Percentiles rank a stretch among this genome's conserved stretches.
Conservation (phyloP, 2,888 invertebrate genomes). For the Nephrocerus scutellatus region DNA sequence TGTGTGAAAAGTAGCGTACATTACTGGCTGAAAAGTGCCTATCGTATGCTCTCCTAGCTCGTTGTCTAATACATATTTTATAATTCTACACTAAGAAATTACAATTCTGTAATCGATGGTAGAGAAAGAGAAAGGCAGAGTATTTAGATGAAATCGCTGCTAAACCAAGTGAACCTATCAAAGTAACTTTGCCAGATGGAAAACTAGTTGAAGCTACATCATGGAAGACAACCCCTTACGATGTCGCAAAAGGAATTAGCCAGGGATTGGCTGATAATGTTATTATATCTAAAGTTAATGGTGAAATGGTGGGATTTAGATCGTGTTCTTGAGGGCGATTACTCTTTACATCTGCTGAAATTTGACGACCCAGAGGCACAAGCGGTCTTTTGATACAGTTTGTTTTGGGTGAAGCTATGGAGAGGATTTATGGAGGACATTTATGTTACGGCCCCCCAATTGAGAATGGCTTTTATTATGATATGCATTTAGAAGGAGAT, state of each 20-base stretch:
- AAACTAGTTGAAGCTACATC: constrained; percentile 78
- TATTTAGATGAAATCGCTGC: constrained; percentile 69
- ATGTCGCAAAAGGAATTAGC: constrained; percentile 86
- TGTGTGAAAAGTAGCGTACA: no score
- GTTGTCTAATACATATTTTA: no score
- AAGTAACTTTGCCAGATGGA: constrained; percentile 89
- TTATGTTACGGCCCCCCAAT: constrained; percentile 99
- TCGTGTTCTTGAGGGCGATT: constrained; percentile 80
- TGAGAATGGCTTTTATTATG: constrained; percentile 96
- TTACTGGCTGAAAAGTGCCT: no score
- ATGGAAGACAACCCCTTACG: constrained; percentile 90
- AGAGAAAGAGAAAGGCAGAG: constrained; percentile 81
- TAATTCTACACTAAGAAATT: no score
- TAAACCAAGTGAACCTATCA: constrained; percentile 69
- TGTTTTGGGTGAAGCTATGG: constrained; percentile 96
- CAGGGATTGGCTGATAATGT: constrained; percentile 90
- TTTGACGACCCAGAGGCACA: constrained; percentile 94
- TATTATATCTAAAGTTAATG: constrained; percentile 90
- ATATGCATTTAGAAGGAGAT: constrained; percentile 82
- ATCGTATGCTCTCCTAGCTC: no score
- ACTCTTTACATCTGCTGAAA: constrained; percentile 77
- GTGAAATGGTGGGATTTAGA: constrained; percentile 94
- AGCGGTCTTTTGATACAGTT: constrained; percentile 98
- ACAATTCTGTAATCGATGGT: no score
- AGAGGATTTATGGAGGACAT: constrained; percentile 88